These are phyloP conservation scores for Rousettus leschenaultii DNA, from an alignment of 2,113 vertebrate species.

Conservation along the genomic window DNA sequence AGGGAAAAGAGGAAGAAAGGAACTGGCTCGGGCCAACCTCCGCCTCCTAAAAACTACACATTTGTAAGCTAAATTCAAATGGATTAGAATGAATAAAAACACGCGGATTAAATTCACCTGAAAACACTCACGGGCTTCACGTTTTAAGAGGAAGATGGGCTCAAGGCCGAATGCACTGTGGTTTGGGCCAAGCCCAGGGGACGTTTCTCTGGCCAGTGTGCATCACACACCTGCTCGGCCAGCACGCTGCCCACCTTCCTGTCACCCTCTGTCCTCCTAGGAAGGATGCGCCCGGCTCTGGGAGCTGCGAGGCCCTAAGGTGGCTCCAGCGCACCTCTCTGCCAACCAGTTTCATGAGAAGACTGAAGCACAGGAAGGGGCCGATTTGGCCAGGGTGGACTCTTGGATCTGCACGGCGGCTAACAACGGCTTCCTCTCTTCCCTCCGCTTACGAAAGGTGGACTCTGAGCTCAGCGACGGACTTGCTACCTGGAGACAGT, in stretches of 20 bases:
- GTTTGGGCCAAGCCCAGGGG: not conserved
- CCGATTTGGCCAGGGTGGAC: not conserved
- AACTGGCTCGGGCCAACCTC: not conserved
- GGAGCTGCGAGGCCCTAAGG: not conserved
- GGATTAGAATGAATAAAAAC: not conserved
- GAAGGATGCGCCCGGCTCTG: not conserved
- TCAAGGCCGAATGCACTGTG: not conserved
- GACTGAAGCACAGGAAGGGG: not conserved
- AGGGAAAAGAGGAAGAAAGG: not conserved
- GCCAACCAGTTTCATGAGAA: not conserved
- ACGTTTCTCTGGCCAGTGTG: not conserved
- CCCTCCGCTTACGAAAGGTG: not conserved
- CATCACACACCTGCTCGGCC: not conserved
- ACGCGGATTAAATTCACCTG: conserved; percentile 38
- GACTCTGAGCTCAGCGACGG: not conserved
- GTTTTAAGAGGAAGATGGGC: conserved; percentile 4
- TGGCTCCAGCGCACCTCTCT: not conserved
- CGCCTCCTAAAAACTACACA: conserved; percentile 17
- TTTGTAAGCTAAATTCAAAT: conserved; percentile 56
- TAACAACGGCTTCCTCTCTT: not conserved
- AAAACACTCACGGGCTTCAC: conserved; percentile 18
- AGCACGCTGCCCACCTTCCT: not conserved
- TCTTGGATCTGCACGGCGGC: not conserved
- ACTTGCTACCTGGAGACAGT: no score
- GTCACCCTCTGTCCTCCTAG: accelerated